These are phyloP conservation scores for Rhinolophus sinicus DNA, from an alignment of 2,113 vertebrate genomes.

Conservation along the genomic window DNA sequence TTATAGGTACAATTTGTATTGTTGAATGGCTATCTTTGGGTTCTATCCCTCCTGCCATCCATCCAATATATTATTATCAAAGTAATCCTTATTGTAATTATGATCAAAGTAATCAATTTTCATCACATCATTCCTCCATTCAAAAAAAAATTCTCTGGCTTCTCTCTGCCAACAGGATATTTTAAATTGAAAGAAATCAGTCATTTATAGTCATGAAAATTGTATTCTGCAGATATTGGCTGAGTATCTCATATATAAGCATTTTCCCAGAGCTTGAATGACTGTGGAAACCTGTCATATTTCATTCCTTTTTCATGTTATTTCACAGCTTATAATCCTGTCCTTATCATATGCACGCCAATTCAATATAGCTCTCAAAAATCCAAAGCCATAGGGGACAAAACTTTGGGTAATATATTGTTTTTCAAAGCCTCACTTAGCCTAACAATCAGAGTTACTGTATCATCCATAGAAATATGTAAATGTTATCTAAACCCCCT, in stretches of 20 bases:
- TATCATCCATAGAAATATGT: neutral
- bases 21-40: neutral
- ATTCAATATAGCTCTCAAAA: slow-evolving; percentile 27
- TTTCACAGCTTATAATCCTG: neutral
- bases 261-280: slow-evolving; percentile 17
- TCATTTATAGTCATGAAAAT: slow-evolving; percentile 3
- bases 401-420: neutral
- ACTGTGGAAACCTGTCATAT: slow-evolving; percentile 1
- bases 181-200: slow-evolving; percentile 26
- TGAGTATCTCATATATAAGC: neutral
- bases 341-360: neutral
- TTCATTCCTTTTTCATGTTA: slow-evolving; percentile 22
- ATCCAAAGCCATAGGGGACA: neutral
- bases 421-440: slow-evolving; percentile 21
- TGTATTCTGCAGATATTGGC: neutral
- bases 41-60: neutral
- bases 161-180: neutral
- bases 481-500: neutral
- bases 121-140: neutral
- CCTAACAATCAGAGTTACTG: neutral
- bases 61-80: neutral
- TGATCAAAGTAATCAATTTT: neutral
- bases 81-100: slow-evolving; percentile 32
- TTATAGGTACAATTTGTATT: neutral
- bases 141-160: slow-evolving; percentile 26